Base-by-base conservation (phyloP, 2,888 invertebrate species). In the Epiblema foenella region DNA sequence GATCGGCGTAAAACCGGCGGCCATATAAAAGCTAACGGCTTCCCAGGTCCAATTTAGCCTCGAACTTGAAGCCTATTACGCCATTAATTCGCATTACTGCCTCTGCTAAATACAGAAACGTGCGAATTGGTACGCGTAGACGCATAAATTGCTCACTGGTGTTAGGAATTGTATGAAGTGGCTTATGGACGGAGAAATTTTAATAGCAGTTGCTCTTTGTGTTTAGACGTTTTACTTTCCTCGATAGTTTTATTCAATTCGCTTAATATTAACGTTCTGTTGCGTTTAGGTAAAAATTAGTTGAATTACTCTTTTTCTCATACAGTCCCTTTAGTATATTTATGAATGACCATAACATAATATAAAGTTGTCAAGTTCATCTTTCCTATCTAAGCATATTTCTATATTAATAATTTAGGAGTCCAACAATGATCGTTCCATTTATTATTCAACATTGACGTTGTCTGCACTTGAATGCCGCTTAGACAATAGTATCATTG, bases 11-110 rank as follows among this genome's bases (percentile, higher is more conserved):
- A 75, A 78, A 76, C 75, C 71, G 72, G 73, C 72, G 42, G 29
- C 77, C 77, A 68, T 81, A 78, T 75, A 78, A 64, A 76, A 73
- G 65, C 73, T 73, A 75, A 76, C 71, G 69, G 72, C 74, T 79
- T 77, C 76, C 73, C 72, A 70, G 70, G 70, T 72, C 20, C 57
- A 71, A 51, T 73, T 64, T 70, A 58, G 65, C 75, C 75, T 75
- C 74, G 73, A 76, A 76, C 76, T 76, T 76, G 69, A 62, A 49
- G 56, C 49, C 66, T 70, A 64, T 69, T 73, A 69, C 57, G 39
- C 65, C 68, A 67, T 72, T 71, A 69, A 70, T 73, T 66, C 65
- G 67, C 67, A 62, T 62, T 62, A 69, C 66, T 60, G 60, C 54
- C 59, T 49, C 60, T 37, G 66, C 56, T 71, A 71, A 66, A 66